Evolutionary conservation across 2,113 vertebrate species (phyloP).

Genomic region (Daboia siamensis): DNA sequence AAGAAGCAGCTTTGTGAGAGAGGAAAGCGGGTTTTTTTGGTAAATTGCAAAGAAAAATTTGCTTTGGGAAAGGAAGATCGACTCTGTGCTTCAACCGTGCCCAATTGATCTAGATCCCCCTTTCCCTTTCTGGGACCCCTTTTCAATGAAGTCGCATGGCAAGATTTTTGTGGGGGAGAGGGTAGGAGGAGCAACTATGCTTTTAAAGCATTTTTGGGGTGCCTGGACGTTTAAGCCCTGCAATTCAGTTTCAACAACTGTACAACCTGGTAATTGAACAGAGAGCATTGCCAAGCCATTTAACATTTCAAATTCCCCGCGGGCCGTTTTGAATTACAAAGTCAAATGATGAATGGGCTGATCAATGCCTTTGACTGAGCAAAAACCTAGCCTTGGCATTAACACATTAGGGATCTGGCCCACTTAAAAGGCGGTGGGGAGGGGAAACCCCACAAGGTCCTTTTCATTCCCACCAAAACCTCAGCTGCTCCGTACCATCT

Average conservation of each 20-base stretch:
- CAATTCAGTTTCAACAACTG: not conserved
- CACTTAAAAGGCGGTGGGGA: not conserved
- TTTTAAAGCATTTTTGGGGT: not conserved
- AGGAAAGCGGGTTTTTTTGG: no score
- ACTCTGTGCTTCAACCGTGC: not conserved
- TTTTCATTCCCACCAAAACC: not conserved
- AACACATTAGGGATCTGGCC: not conserved
- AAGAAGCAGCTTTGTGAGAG: not conserved
- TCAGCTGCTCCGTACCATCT: slow-evolving; percentile 65
- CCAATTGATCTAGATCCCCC: not conserved
- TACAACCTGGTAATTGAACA: rapidly evolving
- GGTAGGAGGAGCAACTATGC: not conserved
- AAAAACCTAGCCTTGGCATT: not conserved
- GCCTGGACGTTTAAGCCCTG: not conserved
- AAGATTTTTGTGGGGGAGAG: not conserved
- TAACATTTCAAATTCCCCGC: not conserved
- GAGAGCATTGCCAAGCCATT: not conserved
- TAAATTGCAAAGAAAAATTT: not conserved
- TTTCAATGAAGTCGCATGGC: not conserved
- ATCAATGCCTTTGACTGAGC: not conserved
- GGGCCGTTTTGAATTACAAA: not conserved
- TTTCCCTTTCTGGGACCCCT: no score
- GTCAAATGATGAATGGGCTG: not conserved
- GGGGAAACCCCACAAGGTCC: not conserved
- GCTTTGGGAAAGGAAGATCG: not conserved